Percentiles rank a stretch among this genome's conserved stretches.
phyloP scores from a whole-genome alignment of 2,888 invertebrate species.

The Microplitis manilae region DNA sequence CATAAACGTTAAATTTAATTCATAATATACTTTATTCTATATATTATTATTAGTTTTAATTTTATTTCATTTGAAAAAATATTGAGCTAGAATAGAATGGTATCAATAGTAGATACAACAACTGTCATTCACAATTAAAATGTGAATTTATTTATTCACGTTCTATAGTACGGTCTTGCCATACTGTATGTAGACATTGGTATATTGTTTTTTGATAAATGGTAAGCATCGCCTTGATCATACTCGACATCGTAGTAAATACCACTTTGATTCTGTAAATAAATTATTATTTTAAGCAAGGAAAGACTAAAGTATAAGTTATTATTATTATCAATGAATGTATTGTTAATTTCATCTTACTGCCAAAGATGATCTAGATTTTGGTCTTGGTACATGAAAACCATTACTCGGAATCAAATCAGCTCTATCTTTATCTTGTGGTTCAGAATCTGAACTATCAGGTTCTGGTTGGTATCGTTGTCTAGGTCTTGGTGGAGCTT shows the following conservation, averaged over 20 bases:
- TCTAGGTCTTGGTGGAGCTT: slow-evolving; percentile 67
- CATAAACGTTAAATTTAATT: neutral
- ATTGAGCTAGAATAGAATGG: neutral
- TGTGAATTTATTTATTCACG: slow-evolving; percentile 62
- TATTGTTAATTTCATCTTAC: slow-evolving; percentile 68
- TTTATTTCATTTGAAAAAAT: neutral
- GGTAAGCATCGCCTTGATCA: slow-evolving; percentile 77
- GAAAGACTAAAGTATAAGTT: slow-evolving; percentile 33
- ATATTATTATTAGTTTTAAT: neutral
- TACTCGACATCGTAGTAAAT: slow-evolving; percentile 94
- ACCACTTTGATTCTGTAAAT: slow-evolving; percentile 87
- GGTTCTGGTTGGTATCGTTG: slow-evolving; percentile 65
- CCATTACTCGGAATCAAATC: slow-evolving; percentile 79
- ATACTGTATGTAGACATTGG: slow-evolving; percentile 89
- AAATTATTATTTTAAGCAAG: neutral
- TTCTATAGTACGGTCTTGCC: slow-evolving; percentile 79
- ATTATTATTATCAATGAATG: neutral
- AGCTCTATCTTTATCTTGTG: slow-evolving; percentile 79
- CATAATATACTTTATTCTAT: neutral
- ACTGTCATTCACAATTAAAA: neutral
- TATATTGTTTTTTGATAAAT: slow-evolving; percentile 75
- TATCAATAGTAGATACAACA: neutral
- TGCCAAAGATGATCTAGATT: slow-evolving; percentile 82
- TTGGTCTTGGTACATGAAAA: slow-evolving; percentile 86
- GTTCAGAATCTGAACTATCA: slow-evolving; percentile 70